Evolutionary conservation across 2,888 invertebrate genomes (phyloP), one percentile per base, ranked within the genome.

Genomic region (Cataglyphis albicans): DNA sequence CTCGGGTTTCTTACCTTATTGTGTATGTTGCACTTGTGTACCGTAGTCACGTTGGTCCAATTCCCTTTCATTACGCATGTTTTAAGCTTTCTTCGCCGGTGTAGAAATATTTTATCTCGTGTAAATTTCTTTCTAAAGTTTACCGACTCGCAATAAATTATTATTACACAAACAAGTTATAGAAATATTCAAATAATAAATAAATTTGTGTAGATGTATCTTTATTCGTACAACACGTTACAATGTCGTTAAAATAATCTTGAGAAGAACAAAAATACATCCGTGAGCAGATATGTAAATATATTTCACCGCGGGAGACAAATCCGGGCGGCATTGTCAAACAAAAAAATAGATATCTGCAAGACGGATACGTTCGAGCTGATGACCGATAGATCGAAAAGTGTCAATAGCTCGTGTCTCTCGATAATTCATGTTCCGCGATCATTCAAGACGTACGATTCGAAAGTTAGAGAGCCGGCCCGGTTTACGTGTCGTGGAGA

Each of bases 1-100:
- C 25, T 18, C 67, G 85, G 81, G 78, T 88, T 86, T 89, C 84
- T 85, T 82, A 80, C 85, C 82, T 86, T 85, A 89, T 89, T 89
- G 86, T 89, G 84, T 84, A 81, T 74, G 81, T 52, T 64, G 67
- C 44, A 32, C 41, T 59, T 59, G 65, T 67, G 29, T 48, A 44
- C n/a, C 32, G 21, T 15, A 29, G 38, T n/a, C 55, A 68, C 68
- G 41, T 21, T 32, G 41, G 15, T 32, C 57, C 38, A n/a, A 55
- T 41, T 21, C 21, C 29, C 12, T 15, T 21, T 15, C 57, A 21
- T 57, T 25, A 35, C 41, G 12, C 41, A n/a, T 38, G 15, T 38
- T 67, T 52, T n/a, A 52, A 52, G 2, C 48, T 68, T 59, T 57
- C 44, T 68, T 25, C 7, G 7, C 18, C 7, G 9, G 21, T 12